Percentiles rank a stretch among this genome's conserved stretches.
Conservation (phyloP, 2,888 invertebrate genomes). For the Cartodere bifasciata region DNA sequence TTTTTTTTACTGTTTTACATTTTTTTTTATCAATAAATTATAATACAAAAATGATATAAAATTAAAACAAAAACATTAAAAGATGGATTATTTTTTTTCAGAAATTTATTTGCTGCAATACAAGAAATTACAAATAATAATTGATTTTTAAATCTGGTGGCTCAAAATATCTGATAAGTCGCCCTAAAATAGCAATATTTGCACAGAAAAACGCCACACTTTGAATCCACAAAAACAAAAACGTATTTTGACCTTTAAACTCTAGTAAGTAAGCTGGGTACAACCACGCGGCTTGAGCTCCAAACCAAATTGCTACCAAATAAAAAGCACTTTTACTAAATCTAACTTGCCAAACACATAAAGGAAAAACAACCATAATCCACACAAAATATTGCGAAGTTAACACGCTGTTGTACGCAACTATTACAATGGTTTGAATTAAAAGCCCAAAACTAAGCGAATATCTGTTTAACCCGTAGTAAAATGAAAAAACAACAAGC, state of each 20-base stretch:
- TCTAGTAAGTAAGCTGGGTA: conserved; percentile 84
- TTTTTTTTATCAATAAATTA: too few relatives aligned
- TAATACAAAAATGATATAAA: too few relatives aligned
- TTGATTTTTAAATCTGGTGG: conserved; percentile 13
- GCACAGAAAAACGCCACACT: conserved; percentile 72
- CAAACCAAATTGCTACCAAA: conserved; percentile 47
- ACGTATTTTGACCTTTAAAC: conserved; percentile 73
- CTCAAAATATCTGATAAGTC: conserved; percentile 29
- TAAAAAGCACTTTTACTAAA: conserved; percentile 39
- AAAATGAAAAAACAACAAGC: conserved; percentile 49
- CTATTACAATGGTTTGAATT: conserved; percentile 73
- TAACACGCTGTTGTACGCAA: conserved; percentile 88
- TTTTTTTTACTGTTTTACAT: too few relatives aligned
- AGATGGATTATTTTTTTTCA: too few relatives aligned
- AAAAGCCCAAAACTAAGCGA: conserved; percentile 79
- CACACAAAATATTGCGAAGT: conserved; percentile 97
- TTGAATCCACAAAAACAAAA: conserved; percentile 72
- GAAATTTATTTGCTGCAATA: too few relatives aligned
- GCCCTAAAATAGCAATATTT: conserved; percentile 49
- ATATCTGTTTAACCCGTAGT: conserved; percentile 50
- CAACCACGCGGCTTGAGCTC: conserved; percentile 77
- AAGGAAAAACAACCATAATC: conserved; percentile 82
- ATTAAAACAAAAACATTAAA: too few relatives aligned
- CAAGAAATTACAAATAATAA: too few relatives aligned
- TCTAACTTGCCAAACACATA: conserved; percentile 59